Conservation (phyloP, 2,113 vertebrate species). For the Caracal caracal region DNA sequence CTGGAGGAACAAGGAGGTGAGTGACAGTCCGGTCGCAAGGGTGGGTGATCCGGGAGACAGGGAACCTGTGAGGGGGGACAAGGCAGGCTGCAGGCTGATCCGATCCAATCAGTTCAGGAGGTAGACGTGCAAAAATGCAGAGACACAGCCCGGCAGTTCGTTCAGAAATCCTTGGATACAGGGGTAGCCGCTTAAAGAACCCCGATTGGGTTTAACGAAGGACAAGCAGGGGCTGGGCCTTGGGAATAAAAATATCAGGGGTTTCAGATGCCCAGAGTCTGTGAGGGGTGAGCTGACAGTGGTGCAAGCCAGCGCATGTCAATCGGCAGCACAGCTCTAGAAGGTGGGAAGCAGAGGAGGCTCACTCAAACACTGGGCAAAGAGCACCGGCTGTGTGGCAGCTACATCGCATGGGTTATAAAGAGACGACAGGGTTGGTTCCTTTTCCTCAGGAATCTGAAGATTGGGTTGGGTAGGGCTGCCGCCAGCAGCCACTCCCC, state of each 20-base stretch:
- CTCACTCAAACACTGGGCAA: background rate
- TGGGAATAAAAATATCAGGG: background rate
- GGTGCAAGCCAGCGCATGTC: background rate
- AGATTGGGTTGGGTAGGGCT: background rate
- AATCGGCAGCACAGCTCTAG: background rate
- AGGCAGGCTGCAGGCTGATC: background rate
- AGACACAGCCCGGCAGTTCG: background rate
- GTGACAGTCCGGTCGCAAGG: background rate
- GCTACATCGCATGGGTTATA: background rate
- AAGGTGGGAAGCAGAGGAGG: background rate
- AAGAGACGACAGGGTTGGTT: background rate
- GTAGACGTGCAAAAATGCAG: background rate
- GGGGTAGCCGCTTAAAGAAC: background rate
- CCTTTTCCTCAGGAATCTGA: background rate
- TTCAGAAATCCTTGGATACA: background rate
- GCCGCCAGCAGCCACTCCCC: background rate
- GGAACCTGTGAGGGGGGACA: background rate
- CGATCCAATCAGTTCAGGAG: background rate
- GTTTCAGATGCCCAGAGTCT: background rate
- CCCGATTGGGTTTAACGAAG: background rate
- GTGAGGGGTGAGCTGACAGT: background rate
- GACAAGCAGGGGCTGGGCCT: background rate
- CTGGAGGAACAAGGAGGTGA: background rate
- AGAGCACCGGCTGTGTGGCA: background rate
- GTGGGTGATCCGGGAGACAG: background rate